phyloP scores from a whole-genome alignment of 2,888 invertebrate species.

The Cephus pygmeus region DNA sequence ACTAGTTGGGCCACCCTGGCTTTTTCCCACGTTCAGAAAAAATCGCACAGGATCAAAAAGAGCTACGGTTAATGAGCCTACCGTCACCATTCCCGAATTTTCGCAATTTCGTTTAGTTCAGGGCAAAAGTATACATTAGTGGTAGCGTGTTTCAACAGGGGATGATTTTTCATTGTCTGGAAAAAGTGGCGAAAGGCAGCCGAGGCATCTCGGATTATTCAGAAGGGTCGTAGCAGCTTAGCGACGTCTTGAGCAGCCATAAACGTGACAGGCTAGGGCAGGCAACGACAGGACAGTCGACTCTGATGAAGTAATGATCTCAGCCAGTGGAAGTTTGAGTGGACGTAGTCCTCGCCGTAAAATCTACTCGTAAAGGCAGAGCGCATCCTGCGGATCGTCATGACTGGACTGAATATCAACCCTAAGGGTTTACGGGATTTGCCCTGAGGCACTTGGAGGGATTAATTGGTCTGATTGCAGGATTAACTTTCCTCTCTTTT shows the following conservation, averaged over 20 bases:
- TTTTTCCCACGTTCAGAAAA: not conserved
- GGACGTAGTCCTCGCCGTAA: not conserved
- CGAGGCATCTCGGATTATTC: not conserved
- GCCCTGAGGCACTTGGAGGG: not conserved
- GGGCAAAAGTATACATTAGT: not conserved
- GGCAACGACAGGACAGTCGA: not conserved
- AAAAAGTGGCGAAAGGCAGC: not conserved
- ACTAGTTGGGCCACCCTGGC: not conserved
- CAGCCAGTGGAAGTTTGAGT: not conserved
- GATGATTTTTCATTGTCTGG: not conserved
- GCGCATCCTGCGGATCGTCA: not conserved
- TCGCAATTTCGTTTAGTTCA: not conserved
- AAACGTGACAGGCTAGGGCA: not conserved
- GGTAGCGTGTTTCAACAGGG: not conserved
- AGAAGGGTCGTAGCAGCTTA: not conserved
- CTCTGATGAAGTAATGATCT: not conserved
- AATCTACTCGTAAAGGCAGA: not conserved
- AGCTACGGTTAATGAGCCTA: not conserved
- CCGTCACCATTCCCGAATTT: not conserved
- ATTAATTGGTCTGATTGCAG: slow-evolving; percentile 3
- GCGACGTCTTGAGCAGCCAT: not conserved
- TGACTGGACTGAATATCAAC: not conserved
- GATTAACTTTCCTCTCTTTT: not conserved
- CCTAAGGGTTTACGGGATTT: not conserved
- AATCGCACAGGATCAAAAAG: not conserved